Base-by-base conservation (phyloP, 2,113 vertebrate genomes). In the Himantopus leucocephalus region DNA sequence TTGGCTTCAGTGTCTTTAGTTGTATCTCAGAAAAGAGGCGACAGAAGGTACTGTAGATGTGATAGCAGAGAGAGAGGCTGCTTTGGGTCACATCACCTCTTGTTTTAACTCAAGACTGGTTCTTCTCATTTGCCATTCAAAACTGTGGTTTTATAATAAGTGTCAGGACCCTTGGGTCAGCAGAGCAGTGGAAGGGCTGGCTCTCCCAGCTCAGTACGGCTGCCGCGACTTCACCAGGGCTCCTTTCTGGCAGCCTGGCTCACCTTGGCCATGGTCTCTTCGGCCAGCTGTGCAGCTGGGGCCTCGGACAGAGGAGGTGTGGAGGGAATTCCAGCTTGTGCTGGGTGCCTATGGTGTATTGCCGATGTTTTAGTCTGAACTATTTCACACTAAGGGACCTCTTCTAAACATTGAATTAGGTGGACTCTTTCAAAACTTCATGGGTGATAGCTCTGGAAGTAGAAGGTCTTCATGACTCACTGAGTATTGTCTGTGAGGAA, bases 401-500 rank as follows among this genome's bases (percentile, higher is more conserved):
- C 43, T 93, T 67, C 60, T 91, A 89, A 93, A 72, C 83, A 88
- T 60, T 72, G 80, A 89, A 92, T 95, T 94, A 84, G 88, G n/a
- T 67, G 53, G 43, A 68, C 30, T 77, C 79, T 84, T 94, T 94
- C 47, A 71, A 64, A 97, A 94, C 94, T 91, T 92, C 85, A 93
- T 90, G 90, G 88, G 67, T 96, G 90, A 96, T 87, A 93, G 94
- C 88, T 47, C 88, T 92, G 76, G 53, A 87, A 96, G 85, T 39
- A 84, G 88, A 95, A 92, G 95, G 85, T 85, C 83, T 91, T 94
- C 92, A 94, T 96, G 95, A 94, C 83, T 94, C 92, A 72, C 55
- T 93, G 88, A 41, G 68, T 92, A 86, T 88, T 87, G 83, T 92
- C 79, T 88, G 79, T 60, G 88, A 64, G 88, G 76, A 91, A 72